Evolutionary conservation across 2,888 invertebrate genomes (phyloP), one percentile per base, ranked within the genome.

Genomic region (Aphrophora alni): DNA sequence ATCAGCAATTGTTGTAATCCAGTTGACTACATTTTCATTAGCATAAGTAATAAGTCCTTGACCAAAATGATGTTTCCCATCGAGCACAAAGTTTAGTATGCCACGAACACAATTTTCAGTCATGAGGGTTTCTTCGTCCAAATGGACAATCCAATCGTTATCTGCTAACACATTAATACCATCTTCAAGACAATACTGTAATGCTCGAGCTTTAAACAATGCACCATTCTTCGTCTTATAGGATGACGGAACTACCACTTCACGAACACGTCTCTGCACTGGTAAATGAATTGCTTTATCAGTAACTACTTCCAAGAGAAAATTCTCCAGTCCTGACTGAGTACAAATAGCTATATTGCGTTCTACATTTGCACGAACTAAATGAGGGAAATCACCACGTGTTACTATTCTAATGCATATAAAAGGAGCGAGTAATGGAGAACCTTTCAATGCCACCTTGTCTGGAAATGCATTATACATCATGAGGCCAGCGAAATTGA

Each of bases 21-120:
- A 98, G 88, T 98, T 98, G 77, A 98, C 96, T 84, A 98, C 95
- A 87, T 96, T 94, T 88, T 98, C 98, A 89, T 97, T 98, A 5
- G 98, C 98, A 89, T 98, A 98, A 2, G 97, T 98, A 82, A 98
- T 97, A 76, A 98, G 90, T 3, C 98, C 98, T 89, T 98, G 98
- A 0, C 98, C 98, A 89, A 98, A 98, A 83, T 96, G 96, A 89
- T 97, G 95, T 87, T 96, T 97, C 0, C 98, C 98, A 89, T 98
- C 97, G 84, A 95, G 90, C 26, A 97, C 97, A 91, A 98, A 98
- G 88, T 98, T 98, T 68, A 98, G 90, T 86, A 98, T 94, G 12
- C 97, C 97, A 78, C 93, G 91, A 75, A 98, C 93, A 71, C 96
- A 94, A 88, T 98, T 97, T 87, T 97, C 97, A 7, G 98, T 98